A percentile compares a stretch with the other conserved stretches of the same genome.
These are phyloP conservation scores for Pipistrellus kuhlii DNA, from an alignment of 2,797 vertebrate genomes.

Conservation along the genomic window DNA sequence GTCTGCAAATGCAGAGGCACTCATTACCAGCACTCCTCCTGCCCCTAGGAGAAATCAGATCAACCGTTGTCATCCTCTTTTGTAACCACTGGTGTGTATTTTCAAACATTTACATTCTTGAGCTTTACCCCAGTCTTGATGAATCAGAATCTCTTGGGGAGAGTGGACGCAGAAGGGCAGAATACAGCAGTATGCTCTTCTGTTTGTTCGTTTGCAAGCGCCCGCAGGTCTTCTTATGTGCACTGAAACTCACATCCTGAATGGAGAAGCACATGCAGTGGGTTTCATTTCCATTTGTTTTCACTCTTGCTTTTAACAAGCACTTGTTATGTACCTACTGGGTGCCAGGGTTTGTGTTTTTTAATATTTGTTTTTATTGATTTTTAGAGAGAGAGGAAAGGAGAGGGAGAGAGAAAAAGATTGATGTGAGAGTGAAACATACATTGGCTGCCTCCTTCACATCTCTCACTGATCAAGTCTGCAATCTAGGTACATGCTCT, in stretches of 20 bases:
- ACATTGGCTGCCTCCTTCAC: background rate
- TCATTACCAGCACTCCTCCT: background rate
- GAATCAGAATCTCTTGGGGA: background rate
- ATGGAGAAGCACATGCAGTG: background rate
- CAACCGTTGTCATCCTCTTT: background rate
- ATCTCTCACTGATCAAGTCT: background rate
- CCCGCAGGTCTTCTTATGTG: background rate
- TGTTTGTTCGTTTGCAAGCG: background rate
- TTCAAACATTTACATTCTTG: background rate
- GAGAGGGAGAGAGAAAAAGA: background rate
- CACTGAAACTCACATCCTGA: background rate
- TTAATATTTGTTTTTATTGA: background rate
- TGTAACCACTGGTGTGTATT: background rate
- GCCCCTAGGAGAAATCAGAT: background rate
- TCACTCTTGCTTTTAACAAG: constrained; percentile 1
- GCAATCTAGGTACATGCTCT: background rate
- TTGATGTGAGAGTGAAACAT: background rate
- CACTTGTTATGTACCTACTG: background rate
- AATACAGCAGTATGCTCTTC: background rate
- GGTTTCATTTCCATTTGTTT: background rate
- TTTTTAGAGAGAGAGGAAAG: background rate
- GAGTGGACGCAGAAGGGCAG: background rate
- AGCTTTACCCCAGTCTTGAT: background rate
- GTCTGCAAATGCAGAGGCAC: background rate
- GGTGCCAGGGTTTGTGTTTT: background rate